Conservation (phyloP, 2,888 invertebrate genomes). For the Eristalis pertinax region DNA sequence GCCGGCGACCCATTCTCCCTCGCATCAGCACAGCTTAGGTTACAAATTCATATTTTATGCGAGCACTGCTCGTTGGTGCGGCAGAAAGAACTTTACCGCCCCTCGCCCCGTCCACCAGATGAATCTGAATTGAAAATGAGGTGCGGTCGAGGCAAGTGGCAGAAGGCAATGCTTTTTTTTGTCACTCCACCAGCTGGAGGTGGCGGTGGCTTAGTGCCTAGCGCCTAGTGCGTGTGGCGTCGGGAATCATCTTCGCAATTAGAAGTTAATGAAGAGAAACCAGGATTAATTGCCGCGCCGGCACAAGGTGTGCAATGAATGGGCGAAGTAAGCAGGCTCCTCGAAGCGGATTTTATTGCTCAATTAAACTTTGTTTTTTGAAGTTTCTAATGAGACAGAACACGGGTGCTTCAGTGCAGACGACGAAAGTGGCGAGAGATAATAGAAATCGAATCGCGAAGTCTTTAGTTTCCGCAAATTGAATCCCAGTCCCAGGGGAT, state of each 20-base stretch:
- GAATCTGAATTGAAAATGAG: constrained; percentile 59
- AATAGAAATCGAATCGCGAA: too few relatives aligned
- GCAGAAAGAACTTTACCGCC: constrained; percentile 46
- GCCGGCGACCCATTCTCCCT: not conserved
- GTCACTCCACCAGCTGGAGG: too few relatives aligned
- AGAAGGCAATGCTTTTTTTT: too few relatives aligned
- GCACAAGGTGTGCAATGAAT: constrained; percentile 49
- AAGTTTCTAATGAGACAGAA: constrained; percentile 43
- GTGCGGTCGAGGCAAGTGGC: too few relatives aligned
- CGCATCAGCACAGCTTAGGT: constrained; percentile 58
- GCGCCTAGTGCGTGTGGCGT: not conserved
- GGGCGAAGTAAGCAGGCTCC: constrained; percentile 17
- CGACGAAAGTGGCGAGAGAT: not conserved
- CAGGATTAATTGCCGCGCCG: constrained; percentile 64
- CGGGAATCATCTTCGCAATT: constrained; percentile 59
- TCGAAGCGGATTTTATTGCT: constrained; percentile 47
- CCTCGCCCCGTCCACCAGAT: constrained; percentile 10
- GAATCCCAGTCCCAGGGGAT: too few relatives aligned
- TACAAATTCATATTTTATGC: constrained; percentile 69
- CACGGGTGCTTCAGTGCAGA: not conserved
- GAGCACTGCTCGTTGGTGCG: constrained; percentile 8
- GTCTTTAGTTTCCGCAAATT: too few relatives aligned
- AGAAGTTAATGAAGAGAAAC: constrained; percentile 66
- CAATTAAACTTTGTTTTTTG: constrained; percentile 61
- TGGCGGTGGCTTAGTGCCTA: too few relatives aligned